A percentile compares a stretch with the other conserved stretches of the same genome.
Evolutionary conservation across 2,888 invertebrate genomes (phyloP).

Genomic region (Nematopogon swammerdamellus): DNA sequence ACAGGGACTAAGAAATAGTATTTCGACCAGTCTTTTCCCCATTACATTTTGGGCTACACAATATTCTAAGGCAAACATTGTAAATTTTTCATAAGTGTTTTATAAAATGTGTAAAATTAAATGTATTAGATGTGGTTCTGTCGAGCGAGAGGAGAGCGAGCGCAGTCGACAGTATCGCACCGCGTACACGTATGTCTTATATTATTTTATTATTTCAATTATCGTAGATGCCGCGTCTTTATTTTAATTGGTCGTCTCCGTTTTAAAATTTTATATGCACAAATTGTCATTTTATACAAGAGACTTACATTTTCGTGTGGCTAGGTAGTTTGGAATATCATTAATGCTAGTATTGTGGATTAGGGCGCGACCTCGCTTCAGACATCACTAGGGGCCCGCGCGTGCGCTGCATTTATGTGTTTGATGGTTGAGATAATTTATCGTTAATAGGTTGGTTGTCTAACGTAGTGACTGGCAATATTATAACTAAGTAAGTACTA

Average conservation of each 20-base stretch:
- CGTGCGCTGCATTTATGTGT: constrained; percentile 29
- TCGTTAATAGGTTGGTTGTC: constrained; percentile 39
- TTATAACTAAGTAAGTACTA: constrained; percentile 40
- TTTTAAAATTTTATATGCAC: constrained; percentile 21
- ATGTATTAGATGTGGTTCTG: neutral
- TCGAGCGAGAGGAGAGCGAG: neutral
- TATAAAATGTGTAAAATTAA: constrained; percentile 49
- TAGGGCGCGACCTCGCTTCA: constrained; percentile 1
- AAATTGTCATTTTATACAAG: constrained; percentile 32
- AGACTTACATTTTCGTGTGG: constrained; percentile 14
- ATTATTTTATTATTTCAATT: neutral
- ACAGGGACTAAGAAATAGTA: neutral
- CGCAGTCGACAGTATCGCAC: constrained; percentile 6
- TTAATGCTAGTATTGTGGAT: constrained; percentile 2
- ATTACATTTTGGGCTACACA: neutral
- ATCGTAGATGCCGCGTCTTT: neutral
- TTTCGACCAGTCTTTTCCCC: neutral
- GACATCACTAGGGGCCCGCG: constrained; percentile 17
- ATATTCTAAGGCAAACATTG: constrained; percentile 17
- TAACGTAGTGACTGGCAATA: constrained; percentile 47
- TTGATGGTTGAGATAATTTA: constrained; percentile 35
- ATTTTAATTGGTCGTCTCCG: neutral
- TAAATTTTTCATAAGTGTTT: constrained; percentile 53
- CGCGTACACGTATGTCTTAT: neutral
- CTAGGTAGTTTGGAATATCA: constrained; percentile 17